Conservation (phyloP, 2,797 vertebrate species). For the Thaleichthys pacificus region DNA sequence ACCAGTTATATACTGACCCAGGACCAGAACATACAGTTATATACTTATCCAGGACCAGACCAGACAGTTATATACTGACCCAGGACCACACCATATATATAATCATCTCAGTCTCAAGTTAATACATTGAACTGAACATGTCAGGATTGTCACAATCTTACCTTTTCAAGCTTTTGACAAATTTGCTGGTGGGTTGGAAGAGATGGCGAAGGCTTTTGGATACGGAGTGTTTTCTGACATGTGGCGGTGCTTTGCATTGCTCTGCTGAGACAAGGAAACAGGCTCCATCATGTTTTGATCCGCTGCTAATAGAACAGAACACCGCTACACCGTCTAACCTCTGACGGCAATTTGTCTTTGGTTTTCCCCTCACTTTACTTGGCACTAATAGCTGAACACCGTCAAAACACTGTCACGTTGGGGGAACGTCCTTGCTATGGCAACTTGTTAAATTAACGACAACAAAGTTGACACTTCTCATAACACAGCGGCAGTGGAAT, state of each 20-base stretch:
- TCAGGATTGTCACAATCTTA: constrained; percentile 42
- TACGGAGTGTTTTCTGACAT: constrained; percentile 88
- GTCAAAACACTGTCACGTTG: too few species aligned
- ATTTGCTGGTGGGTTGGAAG: constrained; percentile 89
- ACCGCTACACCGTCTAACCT: too few species aligned
- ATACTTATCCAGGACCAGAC: too few species aligned
- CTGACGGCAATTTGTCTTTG: too few species aligned
- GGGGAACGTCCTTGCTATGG: constrained; percentile 42
- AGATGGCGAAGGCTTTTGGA: constrained; percentile 92
- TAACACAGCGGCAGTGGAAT: constrained; percentile 57
- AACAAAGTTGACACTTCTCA: constrained; percentile 66
- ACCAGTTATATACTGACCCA: too few species aligned
- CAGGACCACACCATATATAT: too few species aligned
- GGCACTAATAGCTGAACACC: constrained; percentile 13
- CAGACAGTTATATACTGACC: too few species aligned
- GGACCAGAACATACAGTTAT: too few species aligned
- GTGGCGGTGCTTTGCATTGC: constrained; percentile 82
- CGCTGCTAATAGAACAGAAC: too few species aligned
- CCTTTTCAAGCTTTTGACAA: constrained; percentile 89
- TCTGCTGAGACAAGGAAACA: constrained; percentile 65
- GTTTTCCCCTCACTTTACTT: not conserved
- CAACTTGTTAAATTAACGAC: constrained; percentile 63
- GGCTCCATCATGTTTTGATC: not conserved
- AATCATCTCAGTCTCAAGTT: too few species aligned
- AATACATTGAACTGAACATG: too few species aligned